Percentiles rank a stretch among this genome's conserved stretches.
Evolutionary conservation across 2,797 vertebrate species (phyloP).

Genomic region (Geotrypetes seraphini): DNA sequence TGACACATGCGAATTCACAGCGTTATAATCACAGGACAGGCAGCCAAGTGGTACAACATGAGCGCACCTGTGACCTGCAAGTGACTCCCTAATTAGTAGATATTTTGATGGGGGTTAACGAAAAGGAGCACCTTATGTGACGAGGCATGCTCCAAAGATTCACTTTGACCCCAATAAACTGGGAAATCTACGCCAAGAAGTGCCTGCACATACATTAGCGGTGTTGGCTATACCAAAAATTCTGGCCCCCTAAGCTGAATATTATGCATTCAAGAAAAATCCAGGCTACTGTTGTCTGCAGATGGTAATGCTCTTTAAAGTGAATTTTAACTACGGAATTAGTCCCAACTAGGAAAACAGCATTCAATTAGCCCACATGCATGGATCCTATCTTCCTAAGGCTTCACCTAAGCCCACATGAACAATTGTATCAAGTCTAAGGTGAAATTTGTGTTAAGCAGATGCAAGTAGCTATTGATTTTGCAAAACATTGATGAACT

Average conservation of each 20-base stretch:
- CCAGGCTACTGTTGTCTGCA: constrained; percentile 5
- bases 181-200: constrained; percentile 42
- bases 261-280: background rate
- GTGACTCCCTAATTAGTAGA: constrained; percentile 52
- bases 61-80: constrained; percentile 50
- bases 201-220: constrained; percentile 30
- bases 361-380: background rate
- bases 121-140: constrained; percentile 13
- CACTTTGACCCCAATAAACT: constrained; percentile 34
- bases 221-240: constrained; percentile 16
- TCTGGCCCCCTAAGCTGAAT: constrained; percentile 10
- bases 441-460: too few species aligned
- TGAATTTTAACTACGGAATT: constrained; percentile 17
- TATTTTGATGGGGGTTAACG: constrained; percentile 31
- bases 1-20: constrained; percentile 44
- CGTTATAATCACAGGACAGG: constrained; percentile 25
- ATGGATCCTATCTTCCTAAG: background rate
- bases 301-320: background rate
- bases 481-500: too few species aligned
- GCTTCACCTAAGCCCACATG: too few species aligned
- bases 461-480: too few species aligned
- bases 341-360: constrained; percentile 3
- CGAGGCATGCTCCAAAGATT: background rate
- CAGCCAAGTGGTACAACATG: constrained; percentile 26
- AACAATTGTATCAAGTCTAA: too few species aligned